Conservation (phyloP, 37 sponge, comb jelly and placozoan genomes). For the Halichondria panicea region DNA sequence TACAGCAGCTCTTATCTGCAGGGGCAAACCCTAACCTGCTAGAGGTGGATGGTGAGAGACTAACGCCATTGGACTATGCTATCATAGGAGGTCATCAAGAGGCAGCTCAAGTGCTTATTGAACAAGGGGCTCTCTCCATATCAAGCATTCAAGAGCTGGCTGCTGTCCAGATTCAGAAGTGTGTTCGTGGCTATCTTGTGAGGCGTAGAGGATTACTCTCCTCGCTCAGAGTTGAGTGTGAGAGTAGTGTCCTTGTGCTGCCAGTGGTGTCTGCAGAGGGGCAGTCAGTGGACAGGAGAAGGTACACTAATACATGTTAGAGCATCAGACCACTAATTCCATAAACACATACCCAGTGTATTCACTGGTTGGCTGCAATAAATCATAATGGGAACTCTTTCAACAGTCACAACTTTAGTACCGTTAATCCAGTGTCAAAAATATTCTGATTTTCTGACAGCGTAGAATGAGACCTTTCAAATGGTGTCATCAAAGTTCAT, state of each 20-base stretch:
- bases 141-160: constrained; percentile 85
- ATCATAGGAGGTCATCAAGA: constrained; percentile 83
- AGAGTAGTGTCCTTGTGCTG: background rate
- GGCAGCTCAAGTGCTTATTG: constrained; percentile 79
- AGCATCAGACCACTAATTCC: too few species aligned
- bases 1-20: constrained; percentile 51
- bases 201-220: constrained; percentile 12
- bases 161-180: constrained; percentile 43
- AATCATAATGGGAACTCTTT: too few species aligned
- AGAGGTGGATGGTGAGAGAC: constrained; percentile 71
- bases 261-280: background rate
- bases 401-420: too few species aligned
- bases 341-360: too few species aligned
- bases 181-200: constrained; percentile 29
- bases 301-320: too few species aligned
- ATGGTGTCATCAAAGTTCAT: too few species aligned
- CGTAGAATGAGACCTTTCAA: too few species aligned
- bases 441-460: too few species aligned
- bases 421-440: too few species aligned
- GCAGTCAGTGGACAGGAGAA: too few species aligned
- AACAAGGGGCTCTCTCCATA: constrained; percentile 81
- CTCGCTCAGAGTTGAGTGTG: constrained; percentile 1
- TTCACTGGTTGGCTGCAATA: too few species aligned
- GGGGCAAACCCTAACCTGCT: constrained; percentile 77
- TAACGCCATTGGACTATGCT: constrained; percentile 92